Evolutionary conservation across 2,113 vertebrate species (phyloP), one percentile per base, ranked within the genome.

Genomic region (Himantopus leucocephalus): DNA sequence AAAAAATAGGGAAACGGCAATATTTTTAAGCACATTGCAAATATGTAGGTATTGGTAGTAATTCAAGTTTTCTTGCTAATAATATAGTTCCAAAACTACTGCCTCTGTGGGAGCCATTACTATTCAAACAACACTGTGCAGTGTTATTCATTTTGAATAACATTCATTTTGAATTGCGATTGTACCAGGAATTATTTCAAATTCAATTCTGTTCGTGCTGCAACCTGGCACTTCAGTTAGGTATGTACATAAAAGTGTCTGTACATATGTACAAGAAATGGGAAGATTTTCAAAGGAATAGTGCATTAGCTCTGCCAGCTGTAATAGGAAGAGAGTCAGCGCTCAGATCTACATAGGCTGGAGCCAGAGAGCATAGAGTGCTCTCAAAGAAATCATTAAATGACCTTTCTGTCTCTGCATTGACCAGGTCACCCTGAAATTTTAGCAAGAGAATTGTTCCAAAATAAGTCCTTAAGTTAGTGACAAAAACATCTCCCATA

Each of bases 11-110:
- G 56, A 77, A 95, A 68, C 62, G 74, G 39, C 11, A 64, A 75
- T 56, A 77, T 66, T 85, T 97, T 92, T 22, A 91, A 86, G 50
- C 58, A 39, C 70, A 75, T 90, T 94, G 63, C 47, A 93, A 86
- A 74, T 30, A 45, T 34, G n/a, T 27, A 55, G 68, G 37, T 70
- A 84, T 48, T 64, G 56, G 66, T 82, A 30, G 12, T 88, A 95
- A 94, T 77, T 94, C 66, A 97, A 95, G 37, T 24, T 80, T 94
- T 85, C 63, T 90, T 93, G 59, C 32, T 89, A 94, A 92, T 92
- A 96, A 82, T 56, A 60, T 14, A 63, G 89, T 58, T 95, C 63
- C 63, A 85, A 92, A 97, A 32, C 79, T 94, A 85, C 70, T 94
- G 72, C 73, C 35, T 96, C 92, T 85, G 27, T 78, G 76, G 83